These are phyloP conservation scores for Dendrolimus punctatus DNA, from an alignment of 1,140 invertebrate genomes.

Conservation along the genomic window DNA sequence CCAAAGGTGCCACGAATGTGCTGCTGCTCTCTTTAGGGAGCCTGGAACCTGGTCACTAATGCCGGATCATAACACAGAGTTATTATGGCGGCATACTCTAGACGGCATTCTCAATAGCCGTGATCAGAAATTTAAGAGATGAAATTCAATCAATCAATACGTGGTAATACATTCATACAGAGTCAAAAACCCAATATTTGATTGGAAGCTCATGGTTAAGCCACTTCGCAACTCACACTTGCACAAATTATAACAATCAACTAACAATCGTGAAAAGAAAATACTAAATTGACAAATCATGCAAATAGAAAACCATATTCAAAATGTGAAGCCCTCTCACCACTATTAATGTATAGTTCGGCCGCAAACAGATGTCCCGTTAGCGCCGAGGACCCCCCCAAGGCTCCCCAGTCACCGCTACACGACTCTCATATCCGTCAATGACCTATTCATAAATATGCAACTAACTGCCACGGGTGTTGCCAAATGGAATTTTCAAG, in stretches of 20 bases:
- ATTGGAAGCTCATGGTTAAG: no score
- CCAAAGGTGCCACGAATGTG: no score
- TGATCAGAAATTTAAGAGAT: no score
- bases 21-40: no score
- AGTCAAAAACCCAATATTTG: no score
- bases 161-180: no score
- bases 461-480: constrained; percentile 10
- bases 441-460: constrained; percentile 55
- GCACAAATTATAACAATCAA: neutral
- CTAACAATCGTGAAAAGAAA: neutral
- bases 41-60: no score
- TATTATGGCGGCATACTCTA: no score
- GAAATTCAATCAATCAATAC: no score
- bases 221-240: neutral
- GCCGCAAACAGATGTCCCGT: constrained; percentile 11
- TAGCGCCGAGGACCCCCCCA: constrained; percentile 5
- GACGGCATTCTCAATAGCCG: no score
- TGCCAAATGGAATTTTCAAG: neutral
- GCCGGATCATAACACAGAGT: no score
- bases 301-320: neutral
- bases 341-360: constrained; percentile 1
- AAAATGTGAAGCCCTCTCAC: neutral
- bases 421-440: constrained; percentile 40
- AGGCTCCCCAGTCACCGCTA: constrained; percentile 8
- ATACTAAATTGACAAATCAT: no score